These are phyloP conservation scores for Meta bourneti DNA, from an alignment of 2,888 invertebrate genomes.

Conservation along the genomic window DNA sequence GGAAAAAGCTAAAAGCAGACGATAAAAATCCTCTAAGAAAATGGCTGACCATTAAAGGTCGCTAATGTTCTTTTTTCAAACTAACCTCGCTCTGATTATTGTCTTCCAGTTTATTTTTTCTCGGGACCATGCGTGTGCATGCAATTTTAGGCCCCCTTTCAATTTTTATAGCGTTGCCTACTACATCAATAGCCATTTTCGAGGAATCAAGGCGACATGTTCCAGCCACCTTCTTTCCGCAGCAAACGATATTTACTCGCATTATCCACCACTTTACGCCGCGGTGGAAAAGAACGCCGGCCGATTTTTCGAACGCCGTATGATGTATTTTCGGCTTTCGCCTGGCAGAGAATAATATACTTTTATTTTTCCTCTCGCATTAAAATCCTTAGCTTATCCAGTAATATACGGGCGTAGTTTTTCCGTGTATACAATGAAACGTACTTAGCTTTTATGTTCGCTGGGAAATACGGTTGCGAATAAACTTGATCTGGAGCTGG, in stretches of 20 bases:
- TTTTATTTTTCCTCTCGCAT: conserved; percentile 68
- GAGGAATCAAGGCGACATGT: conserved; percentile 69
- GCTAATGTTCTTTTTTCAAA: conserved; percentile 72
- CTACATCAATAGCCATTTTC: conserved; percentile 75
- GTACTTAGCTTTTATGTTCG: conserved; percentile 76
- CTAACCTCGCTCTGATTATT: conserved; percentile 72
- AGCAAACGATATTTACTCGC: conserved; percentile 72
- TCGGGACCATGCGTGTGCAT: conserved; percentile 38
- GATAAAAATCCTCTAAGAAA: conserved; percentile 67
- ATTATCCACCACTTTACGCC: conserved; percentile 74
- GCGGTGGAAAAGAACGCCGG: conserved; percentile 45
- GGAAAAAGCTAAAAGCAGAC: conserved; percentile 68
- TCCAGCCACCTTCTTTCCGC: conserved; percentile 62
- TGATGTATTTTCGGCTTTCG: conserved; percentile 72
- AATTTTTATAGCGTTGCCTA: conserved; percentile 72
- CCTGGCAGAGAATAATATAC: conserved; percentile 68
- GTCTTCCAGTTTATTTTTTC: conserved; percentile 60
- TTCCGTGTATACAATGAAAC: conserved; percentile 75
- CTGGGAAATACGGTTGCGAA: conserved; percentile 62
- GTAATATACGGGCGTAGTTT: conserved; percentile 73
- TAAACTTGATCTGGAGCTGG: conserved; percentile 73
- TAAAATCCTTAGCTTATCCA: conserved; percentile 76
- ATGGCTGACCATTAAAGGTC: conserved; percentile 74
- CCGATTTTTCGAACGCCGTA: conserved; percentile 52
- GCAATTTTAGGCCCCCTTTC: conserved; percentile 65